Percentiles rank a stretch among this genome's conserved stretches.
These are phyloP conservation scores for Myopa testacea DNA, from an alignment of 2,888 invertebrate genomes.

Conservation along the genomic window DNA sequence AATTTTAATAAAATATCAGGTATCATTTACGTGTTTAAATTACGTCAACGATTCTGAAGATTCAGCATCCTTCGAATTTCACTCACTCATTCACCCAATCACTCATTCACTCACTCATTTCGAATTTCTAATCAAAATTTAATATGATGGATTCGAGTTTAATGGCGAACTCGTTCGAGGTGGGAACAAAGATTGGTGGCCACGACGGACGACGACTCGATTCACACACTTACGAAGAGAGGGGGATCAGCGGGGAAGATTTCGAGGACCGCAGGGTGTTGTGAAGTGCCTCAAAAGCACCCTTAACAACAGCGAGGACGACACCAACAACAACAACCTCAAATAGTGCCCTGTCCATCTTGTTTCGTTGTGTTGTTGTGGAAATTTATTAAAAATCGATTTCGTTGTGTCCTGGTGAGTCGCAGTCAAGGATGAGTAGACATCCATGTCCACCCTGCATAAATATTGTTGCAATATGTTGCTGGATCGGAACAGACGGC, in stretches of 20 bases:
- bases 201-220: too few relatives aligned
- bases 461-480: constrained; percentile 32
- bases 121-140: too few relatives aligned
- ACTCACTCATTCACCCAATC: too few relatives aligned
- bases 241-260: not conserved
- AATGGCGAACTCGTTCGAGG: too few relatives aligned
- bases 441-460: constrained; percentile 30
- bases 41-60: too few relatives aligned
- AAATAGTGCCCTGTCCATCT: constrained; percentile 40
- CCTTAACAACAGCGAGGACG: not conserved
- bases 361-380: constrained; percentile 15
- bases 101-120: too few relatives aligned
- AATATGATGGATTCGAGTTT: too few relatives aligned
- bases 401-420: constrained; percentile 30
- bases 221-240: not conserved
- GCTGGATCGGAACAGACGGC: constrained; percentile 27
- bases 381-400: constrained; percentile 52
- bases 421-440: not conserved
- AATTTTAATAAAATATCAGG: too few relatives aligned
- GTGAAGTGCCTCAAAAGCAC: not conserved
- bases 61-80: too few relatives aligned
- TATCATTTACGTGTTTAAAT: too few relatives aligned
- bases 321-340: not conserved
- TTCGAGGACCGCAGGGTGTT: not conserved
- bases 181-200: too few relatives aligned